A percentile compares a stretch with the other conserved stretches of the same genome.
Conservation (phyloP, 2,888 invertebrate genomes). For the Monopis laevigella region DNA sequence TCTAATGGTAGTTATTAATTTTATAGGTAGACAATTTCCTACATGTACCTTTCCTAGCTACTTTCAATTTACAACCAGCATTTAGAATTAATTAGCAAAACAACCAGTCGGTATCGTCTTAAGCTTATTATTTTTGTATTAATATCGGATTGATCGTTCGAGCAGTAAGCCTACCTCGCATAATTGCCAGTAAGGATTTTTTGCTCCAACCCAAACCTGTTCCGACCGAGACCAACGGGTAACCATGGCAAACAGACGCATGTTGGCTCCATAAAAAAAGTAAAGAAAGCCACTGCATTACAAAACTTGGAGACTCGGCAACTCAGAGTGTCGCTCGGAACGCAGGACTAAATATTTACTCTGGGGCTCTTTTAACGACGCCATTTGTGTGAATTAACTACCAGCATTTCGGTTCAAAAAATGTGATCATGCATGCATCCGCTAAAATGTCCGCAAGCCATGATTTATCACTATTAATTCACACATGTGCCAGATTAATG, state of each 20-base stretch:
- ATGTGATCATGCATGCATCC: too few relatives aligned
- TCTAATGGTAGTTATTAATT: too few relatives aligned
- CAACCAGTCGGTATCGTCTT: constrained; percentile 7
- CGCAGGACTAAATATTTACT: constrained; percentile 28
- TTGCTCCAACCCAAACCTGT: constrained; percentile 62
- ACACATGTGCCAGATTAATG: too few relatives aligned
- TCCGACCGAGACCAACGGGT: constrained; percentile 50
- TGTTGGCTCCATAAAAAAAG: constrained; percentile 44
- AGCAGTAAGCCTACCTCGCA: constrained; percentile 39
- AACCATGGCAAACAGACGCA: constrained; percentile 37
- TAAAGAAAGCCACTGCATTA: constrained; percentile 41
- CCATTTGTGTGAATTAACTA: constrained; percentile 22
- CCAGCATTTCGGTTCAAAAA: too few relatives aligned
- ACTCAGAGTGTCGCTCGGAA: constrained; percentile 23
- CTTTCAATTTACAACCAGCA: neutral
- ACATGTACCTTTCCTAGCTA: too few relatives aligned
- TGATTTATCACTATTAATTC: constrained; percentile 5
- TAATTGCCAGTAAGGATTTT: constrained; percentile 58
- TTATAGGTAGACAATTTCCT: too few relatives aligned
- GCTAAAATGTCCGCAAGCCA: neutral
- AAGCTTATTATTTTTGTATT: constrained; percentile 11
- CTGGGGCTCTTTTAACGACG: constrained; percentile 16
- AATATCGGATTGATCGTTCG: constrained; percentile 22
- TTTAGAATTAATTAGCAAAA: constrained; percentile 7
- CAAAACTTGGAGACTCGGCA: constrained; percentile 25